These are phyloP conservation scores for Euschistus heros DNA, from an alignment of 1,140 invertebrate species.

Conservation along the genomic window DNA sequence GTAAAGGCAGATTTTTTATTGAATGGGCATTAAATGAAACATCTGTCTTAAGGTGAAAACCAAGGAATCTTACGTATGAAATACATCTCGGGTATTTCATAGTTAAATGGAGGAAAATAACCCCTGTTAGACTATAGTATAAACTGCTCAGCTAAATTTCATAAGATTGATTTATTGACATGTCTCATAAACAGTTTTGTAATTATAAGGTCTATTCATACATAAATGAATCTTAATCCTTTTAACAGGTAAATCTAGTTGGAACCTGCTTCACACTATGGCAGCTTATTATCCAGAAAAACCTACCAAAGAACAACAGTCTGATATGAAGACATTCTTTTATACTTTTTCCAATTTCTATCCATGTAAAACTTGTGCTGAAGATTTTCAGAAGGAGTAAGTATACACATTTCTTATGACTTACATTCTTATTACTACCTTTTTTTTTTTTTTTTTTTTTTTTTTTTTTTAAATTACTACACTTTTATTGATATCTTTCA, in stretches of 20 bases:
- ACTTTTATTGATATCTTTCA: too few relatives aligned
- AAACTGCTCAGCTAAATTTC: too few relatives aligned
- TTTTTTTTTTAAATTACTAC: too few relatives aligned
- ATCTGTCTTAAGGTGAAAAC: too few relatives aligned
- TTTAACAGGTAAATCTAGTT: conserved; percentile 59
- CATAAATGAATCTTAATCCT: neutral
- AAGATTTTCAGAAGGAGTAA: conserved; percentile 77
- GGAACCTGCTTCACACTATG: conserved; percentile 94
- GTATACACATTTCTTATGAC: neutral
- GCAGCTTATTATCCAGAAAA: conserved; percentile 88
- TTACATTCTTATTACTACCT: neutral
- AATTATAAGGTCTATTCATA: neutral
- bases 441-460: neutral
- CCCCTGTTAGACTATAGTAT: too few relatives aligned
- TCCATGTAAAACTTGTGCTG: conserved; percentile 86
- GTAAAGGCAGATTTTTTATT: too few relatives aligned
- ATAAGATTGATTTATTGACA: too few relatives aligned
- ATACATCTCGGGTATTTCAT: too few relatives aligned
- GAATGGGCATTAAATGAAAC: too few relatives aligned
- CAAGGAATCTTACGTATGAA: too few relatives aligned
- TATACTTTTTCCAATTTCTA: conserved; percentile 82
- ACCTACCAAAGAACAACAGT: conserved; percentile 59
- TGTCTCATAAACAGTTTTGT: neutral
- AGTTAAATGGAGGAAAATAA: too few relatives aligned
- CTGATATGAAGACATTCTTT: conserved; percentile 75